Evolutionary conservation across 53 echinoderm and acorn worm species (phyloP).

Genomic region (Temnopleurus reevesii): DNA sequence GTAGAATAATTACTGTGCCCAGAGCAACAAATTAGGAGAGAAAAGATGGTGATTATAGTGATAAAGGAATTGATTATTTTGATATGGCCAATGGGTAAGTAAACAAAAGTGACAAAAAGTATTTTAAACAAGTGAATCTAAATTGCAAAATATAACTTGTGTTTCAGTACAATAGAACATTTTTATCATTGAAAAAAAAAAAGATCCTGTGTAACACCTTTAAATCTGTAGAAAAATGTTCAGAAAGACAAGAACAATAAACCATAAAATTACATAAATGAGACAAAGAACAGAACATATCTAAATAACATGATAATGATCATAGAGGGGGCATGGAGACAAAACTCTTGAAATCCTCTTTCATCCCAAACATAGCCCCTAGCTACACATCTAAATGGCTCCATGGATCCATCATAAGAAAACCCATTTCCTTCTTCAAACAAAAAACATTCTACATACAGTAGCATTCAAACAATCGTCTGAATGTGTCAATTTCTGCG

Average conservation of each 20-base stretch:
- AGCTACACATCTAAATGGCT: not conserved
- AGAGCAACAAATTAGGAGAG: too few relatives aligned
- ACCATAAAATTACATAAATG: not conserved
- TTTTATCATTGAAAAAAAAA: not conserved
- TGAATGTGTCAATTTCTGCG: not conserved
- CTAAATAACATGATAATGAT: not conserved
- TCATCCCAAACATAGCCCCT: not conserved
- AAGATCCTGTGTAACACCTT: not conserved
- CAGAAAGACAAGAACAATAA: not conserved
- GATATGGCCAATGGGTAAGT: too few relatives aligned
- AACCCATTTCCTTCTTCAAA: not conserved
- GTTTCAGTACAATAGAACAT: too few relatives aligned
- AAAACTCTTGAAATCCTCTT: not conserved
- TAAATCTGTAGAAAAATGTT: not conserved
- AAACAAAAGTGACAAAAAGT: too few relatives aligned
- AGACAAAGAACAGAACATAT: not conserved
- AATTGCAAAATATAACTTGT: too few relatives aligned
- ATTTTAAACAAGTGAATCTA: too few relatives aligned
- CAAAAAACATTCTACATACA: not conserved
- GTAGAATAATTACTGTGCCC: too few relatives aligned
- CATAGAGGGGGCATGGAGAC: not conserved
- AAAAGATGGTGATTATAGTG: too few relatives aligned
- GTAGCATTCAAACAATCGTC: not conserved
- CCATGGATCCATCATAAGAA: not conserved
- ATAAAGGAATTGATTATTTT: too few relatives aligned